A percentile compares a stretch with the other conserved stretches of the same genome.
These are phyloP conservation scores for Porites cylindrica DNA, from an alignment of 92 coral and sea anemone genomes.

Conservation along the genomic window DNA sequence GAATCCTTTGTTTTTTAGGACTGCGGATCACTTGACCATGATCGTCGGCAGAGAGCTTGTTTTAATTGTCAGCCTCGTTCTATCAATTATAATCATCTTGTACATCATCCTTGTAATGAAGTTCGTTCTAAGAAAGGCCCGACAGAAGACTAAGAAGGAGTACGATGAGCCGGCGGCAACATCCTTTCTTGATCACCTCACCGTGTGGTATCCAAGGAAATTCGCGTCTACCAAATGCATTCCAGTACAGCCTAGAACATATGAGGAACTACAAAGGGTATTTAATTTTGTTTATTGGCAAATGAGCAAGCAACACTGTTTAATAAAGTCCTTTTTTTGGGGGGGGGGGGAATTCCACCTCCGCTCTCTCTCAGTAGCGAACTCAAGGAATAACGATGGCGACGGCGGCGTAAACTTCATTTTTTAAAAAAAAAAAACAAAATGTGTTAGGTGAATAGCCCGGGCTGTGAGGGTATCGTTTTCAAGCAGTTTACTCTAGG, in stretches of 20 bases:
- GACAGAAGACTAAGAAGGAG: neutral
- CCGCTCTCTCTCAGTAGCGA: too few species aligned
- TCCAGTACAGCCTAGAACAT: conserved; percentile 72
- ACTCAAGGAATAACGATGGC: too few species aligned
- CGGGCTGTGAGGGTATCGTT: too few species aligned
- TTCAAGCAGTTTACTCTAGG: too few species aligned
- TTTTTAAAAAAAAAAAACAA: too few species aligned
- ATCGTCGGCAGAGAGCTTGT: neutral
- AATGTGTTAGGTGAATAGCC: too few species aligned
- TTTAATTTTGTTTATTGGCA: neutral
- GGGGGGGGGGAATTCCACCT: neutral
- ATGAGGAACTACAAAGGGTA: conserved; percentile 71
- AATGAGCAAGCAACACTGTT: too few species aligned
- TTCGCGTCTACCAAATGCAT: conserved; percentile 58
- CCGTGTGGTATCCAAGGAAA: conserved; percentile 7
- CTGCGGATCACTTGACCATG: conserved; percentile 13
- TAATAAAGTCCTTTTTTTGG: too few species aligned
- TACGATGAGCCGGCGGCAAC: conserved; percentile 3
- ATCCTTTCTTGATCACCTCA: conserved; percentile 19
- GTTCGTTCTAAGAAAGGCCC: conserved; percentile 34
- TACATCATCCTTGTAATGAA: conserved; percentile 23
- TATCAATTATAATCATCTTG: conserved; percentile 5
- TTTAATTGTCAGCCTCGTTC: conserved; percentile 16
- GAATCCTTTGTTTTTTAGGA: neutral
- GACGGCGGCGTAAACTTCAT: too few species aligned